phyloP scores from a whole-genome alignment of 2,113 vertebrate genomes.

The Cephalopholis sonnerati region DNA sequence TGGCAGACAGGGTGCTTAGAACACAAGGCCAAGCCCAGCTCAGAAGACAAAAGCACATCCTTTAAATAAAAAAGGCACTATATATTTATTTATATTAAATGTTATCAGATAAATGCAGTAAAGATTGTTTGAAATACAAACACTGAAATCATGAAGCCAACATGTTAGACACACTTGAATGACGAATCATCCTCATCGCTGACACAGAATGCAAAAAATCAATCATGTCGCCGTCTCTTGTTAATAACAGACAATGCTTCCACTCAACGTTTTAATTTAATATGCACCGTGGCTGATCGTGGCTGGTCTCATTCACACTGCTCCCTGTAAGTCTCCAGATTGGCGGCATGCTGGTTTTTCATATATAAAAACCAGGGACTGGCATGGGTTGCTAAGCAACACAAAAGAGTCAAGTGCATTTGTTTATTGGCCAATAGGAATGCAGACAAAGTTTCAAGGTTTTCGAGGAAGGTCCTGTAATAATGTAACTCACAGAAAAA shows the following conservation, averaged over 20 bases:
- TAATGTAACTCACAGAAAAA: slow-evolving; percentile 42
- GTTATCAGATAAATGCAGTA: not conserved
- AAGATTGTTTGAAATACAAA: not conserved
- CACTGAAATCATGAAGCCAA: slow-evolving; percentile 11
- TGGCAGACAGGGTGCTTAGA: slow-evolving; percentile 56
- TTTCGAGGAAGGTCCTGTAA: slow-evolving; percentile 61
- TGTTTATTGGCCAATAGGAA: slow-evolving; percentile 75
- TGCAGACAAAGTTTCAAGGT: slow-evolving; percentile 77
- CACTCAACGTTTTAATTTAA: slow-evolving; percentile 62
- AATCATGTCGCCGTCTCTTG: slow-evolving; percentile 11
- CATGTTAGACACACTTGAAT: slow-evolving; percentile 2
- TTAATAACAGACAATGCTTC: slow-evolving; percentile 20
- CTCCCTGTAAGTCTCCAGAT: slow-evolving; percentile 74
- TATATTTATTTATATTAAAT: not conserved
- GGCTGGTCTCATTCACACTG: slow-evolving; percentile 66
- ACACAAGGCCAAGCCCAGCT: slow-evolving; percentile 15
- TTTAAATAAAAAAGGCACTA: not conserved
- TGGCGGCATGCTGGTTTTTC: slow-evolving; percentile 73
- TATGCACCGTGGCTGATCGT: slow-evolving; percentile 57
- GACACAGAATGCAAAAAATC: not conserved
- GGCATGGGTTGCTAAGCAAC: slow-evolving; percentile 81
- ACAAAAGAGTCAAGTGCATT: slow-evolving; percentile 79
- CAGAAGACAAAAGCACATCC: not conserved
- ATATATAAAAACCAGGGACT: slow-evolving; percentile 77
- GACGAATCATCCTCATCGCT: slow-evolving; percentile 11